Percentiles rank a stretch among this genome's conserved stretches.
phyloP scores from a whole-genome alignment of 2,888 invertebrate genomes.

The Halictus quadricinctus region DNA sequence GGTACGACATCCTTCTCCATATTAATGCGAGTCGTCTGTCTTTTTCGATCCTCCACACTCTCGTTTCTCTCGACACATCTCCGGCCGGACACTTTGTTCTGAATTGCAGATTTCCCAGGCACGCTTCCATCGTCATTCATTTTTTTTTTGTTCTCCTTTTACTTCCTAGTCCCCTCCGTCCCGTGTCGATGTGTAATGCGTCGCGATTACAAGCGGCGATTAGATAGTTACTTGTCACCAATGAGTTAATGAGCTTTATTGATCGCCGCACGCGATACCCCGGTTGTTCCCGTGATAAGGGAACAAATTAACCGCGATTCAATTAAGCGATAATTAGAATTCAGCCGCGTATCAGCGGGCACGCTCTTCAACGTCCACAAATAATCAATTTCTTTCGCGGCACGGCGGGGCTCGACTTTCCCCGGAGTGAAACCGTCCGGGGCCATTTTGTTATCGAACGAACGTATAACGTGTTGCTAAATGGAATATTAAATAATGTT shows the following conservation, averaged over 20 bases:
- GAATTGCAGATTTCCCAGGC: slow-evolving; percentile 41
- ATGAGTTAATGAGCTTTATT: slow-evolving; percentile 45
- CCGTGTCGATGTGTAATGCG: slow-evolving; percentile 25
- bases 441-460: neutral
- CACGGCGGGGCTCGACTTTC: neutral
- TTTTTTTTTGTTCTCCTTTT: neutral
- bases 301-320: slow-evolving; percentile 23
- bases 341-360: neutral
- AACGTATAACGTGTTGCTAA: neutral
- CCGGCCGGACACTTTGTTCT: slow-evolving; percentile 20
- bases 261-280: slow-evolving; percentile 24
- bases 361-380: neutral
- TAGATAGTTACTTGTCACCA: slow-evolving; percentile 40
- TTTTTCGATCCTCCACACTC: neutral
- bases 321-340: slow-evolving; percentile 17
- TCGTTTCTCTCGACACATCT: slow-evolving; percentile 1
- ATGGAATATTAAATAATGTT: neutral
- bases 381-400: slow-evolving; percentile 14
- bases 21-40: neutral
- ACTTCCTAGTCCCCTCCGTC: neutral
- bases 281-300: slow-evolving; percentile 3
- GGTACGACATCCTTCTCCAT: neutral
- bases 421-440: neutral
- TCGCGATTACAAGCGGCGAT: slow-evolving; percentile 46
- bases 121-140: slow-evolving; percentile 9